These are phyloP conservation scores for Phaonia tiefii DNA, from an alignment of 2,888 invertebrate species.

Conservation along the genomic window DNA sequence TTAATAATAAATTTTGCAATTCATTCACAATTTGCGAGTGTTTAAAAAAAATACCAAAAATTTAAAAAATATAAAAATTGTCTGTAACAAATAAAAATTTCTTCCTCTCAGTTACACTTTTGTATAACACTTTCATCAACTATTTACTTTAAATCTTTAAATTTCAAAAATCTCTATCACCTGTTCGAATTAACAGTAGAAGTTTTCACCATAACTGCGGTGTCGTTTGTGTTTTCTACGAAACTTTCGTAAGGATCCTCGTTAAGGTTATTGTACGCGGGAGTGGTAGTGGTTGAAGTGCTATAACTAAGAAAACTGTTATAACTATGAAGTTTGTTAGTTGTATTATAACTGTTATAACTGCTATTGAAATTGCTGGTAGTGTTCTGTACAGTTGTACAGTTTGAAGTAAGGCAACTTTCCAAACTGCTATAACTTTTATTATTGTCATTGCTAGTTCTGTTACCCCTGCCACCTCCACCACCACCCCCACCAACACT, in stretches of 20 bases:
- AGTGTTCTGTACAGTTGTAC: not conserved
- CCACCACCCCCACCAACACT: conserved; percentile 18
- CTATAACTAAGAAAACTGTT: too few relatives aligned
- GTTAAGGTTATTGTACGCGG: too few relatives aligned
- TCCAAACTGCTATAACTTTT: conserved; percentile 60
- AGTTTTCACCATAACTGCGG: not conserved
- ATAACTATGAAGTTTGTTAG: not conserved
- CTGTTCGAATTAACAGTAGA: not conserved
- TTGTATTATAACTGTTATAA: not conserved
- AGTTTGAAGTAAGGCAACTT: too few relatives aligned
- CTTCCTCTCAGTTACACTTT: too few relatives aligned
- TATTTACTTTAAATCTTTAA: conserved; percentile 1
- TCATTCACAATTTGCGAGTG: too few relatives aligned
- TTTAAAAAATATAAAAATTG: too few relatives aligned
- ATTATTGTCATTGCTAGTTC: not conserved
- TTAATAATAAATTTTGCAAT: too few relatives aligned
- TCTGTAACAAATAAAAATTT: too few relatives aligned
- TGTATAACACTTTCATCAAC: too few relatives aligned
- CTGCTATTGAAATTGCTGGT: too few relatives aligned
- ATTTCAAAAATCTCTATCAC: conserved; percentile 6
- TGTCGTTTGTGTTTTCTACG: not conserved
- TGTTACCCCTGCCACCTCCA: not conserved
- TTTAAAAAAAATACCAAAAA: too few relatives aligned
- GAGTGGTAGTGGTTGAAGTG: too few relatives aligned
- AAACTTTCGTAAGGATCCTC: not conserved